Evolutionary conservation across 2,797 vertebrate genomes (phyloP), one percentile per base, ranked within the genome.

Genomic region (Triplophysa yarkandensis): DNA sequence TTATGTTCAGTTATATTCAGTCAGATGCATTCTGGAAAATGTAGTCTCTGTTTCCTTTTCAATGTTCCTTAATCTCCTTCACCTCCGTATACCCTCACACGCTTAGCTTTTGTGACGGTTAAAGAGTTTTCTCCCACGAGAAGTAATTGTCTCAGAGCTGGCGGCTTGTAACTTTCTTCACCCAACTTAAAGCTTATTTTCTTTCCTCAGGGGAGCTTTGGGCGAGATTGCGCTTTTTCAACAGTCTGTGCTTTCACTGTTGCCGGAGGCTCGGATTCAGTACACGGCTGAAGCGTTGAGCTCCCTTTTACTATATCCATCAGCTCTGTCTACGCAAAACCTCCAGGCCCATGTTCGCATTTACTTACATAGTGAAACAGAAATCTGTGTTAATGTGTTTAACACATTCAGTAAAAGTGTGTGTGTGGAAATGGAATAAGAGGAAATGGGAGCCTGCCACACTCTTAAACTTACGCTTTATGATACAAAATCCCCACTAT

Each of bases 151-250:
- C 63, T 64, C 54, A 34, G 70, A 73, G 52, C 50, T 66, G 52
- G 62, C 58, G 52, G 44, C 72, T 68, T 43, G 55, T 68, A 32
- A 54, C 39, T 21, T 57, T 67, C 27, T 64, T 64, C 71, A 54
- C 57, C 60, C 44, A 23, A 44, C 68, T 62, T n/a, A 30, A 74
- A 75, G 52, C 65, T 75, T 34, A 70, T 66, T 75, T 76, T 67
- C 21, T 54, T 28, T 66, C 52, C 62, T 34, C 11, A 62, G 32
- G 41, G 44, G 52, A 46, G 57, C 43, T 73, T 69, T 65, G 13
- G 58, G 57, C 34, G 54, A n/a, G 16, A 75, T 71, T 71, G 27
- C 16, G 67, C 28, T 69, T 46, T 55, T 65, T 50, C 64, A 48
- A 81, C 63, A 64, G 68, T 43, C 34, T 68, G n/a, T 69, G 21